These are phyloP conservation scores for Drosophila mettleri DNA, from an alignment of 2,888 invertebrate species.

Conservation along the genomic window DNA sequence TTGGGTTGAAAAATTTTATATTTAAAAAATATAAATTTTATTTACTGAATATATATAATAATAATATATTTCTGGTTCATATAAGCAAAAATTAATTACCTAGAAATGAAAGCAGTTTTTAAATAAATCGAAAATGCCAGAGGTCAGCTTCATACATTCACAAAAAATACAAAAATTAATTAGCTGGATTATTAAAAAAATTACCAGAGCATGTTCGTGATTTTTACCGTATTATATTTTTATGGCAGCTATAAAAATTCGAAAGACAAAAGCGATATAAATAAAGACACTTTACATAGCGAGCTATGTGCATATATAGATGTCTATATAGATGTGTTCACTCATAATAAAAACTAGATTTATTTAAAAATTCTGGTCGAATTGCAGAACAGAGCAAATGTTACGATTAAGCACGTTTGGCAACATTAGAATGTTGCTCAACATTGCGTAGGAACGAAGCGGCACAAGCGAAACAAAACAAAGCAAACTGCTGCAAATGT, in stretches of 20 bases:
- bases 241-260: conserved; percentile 40
- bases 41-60: no score
- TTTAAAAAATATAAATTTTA: no score
- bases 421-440: conserved; percentile 42
- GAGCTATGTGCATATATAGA: no score
- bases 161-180: conserved; percentile 22
- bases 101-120: not conserved
- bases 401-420: not conserved
- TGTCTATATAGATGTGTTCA: conserved; percentile 1
- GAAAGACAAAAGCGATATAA: conserved; percentile 5
- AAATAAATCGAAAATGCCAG: not conserved
- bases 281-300: not conserved
- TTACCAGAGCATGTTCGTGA: conserved; percentile 46
- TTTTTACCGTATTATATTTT: conserved; percentile 24
- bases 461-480: conserved; percentile 64
- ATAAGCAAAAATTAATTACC: no score
- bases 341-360: conserved; percentile 15
- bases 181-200: conserved; percentile 28
- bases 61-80: no score
- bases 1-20: no score
- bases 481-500: conserved; percentile 39
- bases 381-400: conserved; percentile 12
- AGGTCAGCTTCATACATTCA: not conserved
- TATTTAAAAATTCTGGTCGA: conserved; percentile 9
- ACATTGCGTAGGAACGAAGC: conserved; percentile 26